Conservation (phyloP, 2,113 vertebrate genomes). For the Hymenochirus boettgeri region DNA sequence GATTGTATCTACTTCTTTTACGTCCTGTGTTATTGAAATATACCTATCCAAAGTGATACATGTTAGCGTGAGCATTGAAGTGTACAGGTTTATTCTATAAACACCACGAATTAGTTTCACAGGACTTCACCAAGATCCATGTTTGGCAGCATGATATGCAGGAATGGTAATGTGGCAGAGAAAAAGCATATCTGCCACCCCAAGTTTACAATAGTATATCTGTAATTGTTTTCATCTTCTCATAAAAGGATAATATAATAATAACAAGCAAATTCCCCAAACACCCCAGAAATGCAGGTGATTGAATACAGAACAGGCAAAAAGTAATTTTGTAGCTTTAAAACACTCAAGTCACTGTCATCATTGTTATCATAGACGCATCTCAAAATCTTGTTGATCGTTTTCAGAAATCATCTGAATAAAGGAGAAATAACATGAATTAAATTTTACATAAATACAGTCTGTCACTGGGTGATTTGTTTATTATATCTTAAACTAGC, state of each 20-base stretch:
- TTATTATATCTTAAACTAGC: too few relatives aligned
- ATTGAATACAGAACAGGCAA: conserved; percentile 46
- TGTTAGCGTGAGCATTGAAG: conserved; percentile 57
- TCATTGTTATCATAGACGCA: background rate
- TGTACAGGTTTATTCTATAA: conserved; percentile 56
- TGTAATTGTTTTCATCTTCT: conserved; percentile 50
- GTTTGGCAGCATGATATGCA: conserved; percentile 43
- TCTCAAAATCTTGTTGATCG: background rate
- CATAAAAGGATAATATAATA: conserved; percentile 46
- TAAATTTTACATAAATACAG: too few relatives aligned
- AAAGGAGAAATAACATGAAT: too few relatives aligned
- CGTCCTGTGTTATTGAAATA: conserved; percentile 49
- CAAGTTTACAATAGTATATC: conserved; percentile 58
- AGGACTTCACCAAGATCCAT: conserved; percentile 43
- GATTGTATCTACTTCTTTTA: conserved; percentile 48
- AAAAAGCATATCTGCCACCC: conserved; percentile 58
- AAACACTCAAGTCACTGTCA: too few relatives aligned
- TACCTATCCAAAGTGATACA: conserved; percentile 57
- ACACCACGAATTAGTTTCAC: conserved; percentile 46
- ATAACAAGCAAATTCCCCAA: conserved; percentile 57
- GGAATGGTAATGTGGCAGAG: conserved; percentile 56
- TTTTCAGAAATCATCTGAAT: too few relatives aligned
- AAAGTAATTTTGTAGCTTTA: conserved; percentile 32
- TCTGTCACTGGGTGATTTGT: too few relatives aligned
- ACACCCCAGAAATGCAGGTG: conserved; percentile 50